Evolutionary conservation across 2,888 invertebrate species (phyloP).

Genomic region (Plusia festucae): DNA sequence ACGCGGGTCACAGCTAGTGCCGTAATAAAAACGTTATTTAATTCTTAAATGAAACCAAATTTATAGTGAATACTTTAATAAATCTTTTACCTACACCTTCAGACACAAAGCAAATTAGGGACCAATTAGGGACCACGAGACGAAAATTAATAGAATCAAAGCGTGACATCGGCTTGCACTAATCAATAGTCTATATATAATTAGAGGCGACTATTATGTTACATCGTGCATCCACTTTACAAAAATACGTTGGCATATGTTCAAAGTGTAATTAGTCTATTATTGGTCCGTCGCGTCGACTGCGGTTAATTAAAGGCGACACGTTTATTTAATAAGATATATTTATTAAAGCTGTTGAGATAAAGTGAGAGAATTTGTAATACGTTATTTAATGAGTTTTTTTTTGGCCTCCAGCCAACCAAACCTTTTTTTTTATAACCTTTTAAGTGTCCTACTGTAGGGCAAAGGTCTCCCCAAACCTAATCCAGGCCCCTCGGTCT

Average conservation of each 20-base stretch:
- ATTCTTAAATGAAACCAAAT: too few species aligned
- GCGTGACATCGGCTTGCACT: background rate
- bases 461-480: too few species aligned
- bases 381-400: too few species aligned
- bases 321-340: constrained; percentile 40
- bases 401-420: too few species aligned
- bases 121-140: background rate
- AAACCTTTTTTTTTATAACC: too few species aligned
- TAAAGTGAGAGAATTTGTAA: background rate
- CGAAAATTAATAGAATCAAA: constrained; percentile 6
- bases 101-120: background rate
- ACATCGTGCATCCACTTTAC: constrained; percentile 26
- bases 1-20: too few species aligned
- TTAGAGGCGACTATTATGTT: constrained; percentile 36
- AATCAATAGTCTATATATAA: constrained; percentile 36
- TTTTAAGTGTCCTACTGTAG: too few species aligned
- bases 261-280: constrained; percentile 73
- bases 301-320: constrained; percentile 45
- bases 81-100: background rate
- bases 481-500: too few species aligned
- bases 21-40: too few species aligned
- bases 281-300: constrained; percentile 56
- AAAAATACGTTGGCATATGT: constrained; percentile 63
- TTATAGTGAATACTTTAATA: background rate
- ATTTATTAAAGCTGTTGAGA: background rate